These are phyloP conservation scores for Drosophila pseudoobscura DNA, from an alignment of 1,140 invertebrate species.

Conservation along the genomic window DNA sequence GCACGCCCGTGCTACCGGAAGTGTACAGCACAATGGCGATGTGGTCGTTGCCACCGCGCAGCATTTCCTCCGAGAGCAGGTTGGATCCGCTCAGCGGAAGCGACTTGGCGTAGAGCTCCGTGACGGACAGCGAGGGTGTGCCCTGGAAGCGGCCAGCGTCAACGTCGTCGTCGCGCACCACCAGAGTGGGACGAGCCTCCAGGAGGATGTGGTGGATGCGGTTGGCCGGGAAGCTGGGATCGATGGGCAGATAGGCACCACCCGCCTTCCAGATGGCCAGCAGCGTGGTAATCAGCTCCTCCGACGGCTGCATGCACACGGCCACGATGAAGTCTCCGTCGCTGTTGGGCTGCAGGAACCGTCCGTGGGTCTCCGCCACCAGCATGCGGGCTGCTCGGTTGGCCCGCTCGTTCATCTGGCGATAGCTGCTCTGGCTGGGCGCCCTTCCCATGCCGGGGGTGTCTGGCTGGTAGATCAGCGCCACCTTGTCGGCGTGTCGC, in stretches of 20 bases:
- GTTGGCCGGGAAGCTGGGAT: conserved; percentile 89
- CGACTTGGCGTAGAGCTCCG: conserved; percentile 70
- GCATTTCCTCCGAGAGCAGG: conserved; percentile 66
- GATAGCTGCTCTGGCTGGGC: conserved; percentile 84
- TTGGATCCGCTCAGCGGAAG: conserved; percentile 57
- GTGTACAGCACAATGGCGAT: conserved; percentile 94
- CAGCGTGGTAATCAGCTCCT: conserved; percentile 88
- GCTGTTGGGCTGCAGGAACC: conserved; percentile 84
- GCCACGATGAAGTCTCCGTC: conserved; percentile 89
- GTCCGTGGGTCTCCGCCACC: conserved; percentile 80
- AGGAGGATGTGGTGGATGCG: conserved; percentile 90
- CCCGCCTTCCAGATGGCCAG: conserved; percentile 92
- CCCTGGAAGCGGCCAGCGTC: conserved; percentile 62
- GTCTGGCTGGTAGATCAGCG: conserved; percentile 85
- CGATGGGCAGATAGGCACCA: conserved; percentile 92
- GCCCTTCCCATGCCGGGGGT: conserved; percentile 49
- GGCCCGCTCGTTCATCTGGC: conserved; percentile 85
- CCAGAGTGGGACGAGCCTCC: conserved; percentile 89
- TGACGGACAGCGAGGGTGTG: conserved; percentile 58
- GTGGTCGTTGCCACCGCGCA: conserved; percentile 82
- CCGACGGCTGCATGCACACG: conserved; percentile 90
- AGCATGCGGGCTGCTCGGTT: conserved; percentile 86
- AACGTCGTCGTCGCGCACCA: conserved; percentile 87
- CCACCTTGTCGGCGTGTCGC: conserved; percentile 83
- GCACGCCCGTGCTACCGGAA: conserved; percentile 95